Evolutionary conservation across 2,113 vertebrate species (phyloP), one percentile per base, ranked within the genome.

Genomic region (Silurus asotus): DNA sequence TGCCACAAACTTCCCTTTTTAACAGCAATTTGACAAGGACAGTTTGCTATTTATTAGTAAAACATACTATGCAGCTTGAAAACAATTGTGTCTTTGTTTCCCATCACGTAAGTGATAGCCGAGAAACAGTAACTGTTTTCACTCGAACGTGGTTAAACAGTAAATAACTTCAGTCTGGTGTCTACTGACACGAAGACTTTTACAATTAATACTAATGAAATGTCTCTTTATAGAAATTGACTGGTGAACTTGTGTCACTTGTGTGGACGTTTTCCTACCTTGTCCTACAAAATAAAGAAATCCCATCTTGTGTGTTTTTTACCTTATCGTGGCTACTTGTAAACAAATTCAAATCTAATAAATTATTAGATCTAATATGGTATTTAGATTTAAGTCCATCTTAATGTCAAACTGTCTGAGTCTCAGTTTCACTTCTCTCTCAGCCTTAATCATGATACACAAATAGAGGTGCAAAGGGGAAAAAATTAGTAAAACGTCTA

Each of bases 371-470:
- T 13, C 55, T 25, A 76, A 51, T 11, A 23, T 53, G 20, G 5
- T 7, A 13, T 28, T 55, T 56, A 28, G n/a, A 77, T 56, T 77
- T 5, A 1, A 7, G 55, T 56, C n/a, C 10, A 48, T 23, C 45
- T 53, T 64, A 48, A 84, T 19, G 23, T 11, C 28, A 53, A 14
- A 23, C 9, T 55, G 67, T 84, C 51, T 81, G 4, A n/a, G 6
- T 53, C 3, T 15, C 8, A 81, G 69, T 82, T 77, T 88, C 80
- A 82, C 53, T 85, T 83, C 84, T 82, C 55, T 72, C 56, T 10
- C 14, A 59, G 48, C 14, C 64, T 84, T n/a, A 3, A 25, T 67
- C 17, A 45, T 48, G 62, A 65, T 4, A 55, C 28, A 25, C 7
- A 8, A 53, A 56, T 0, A 8, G 80, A 64, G 72, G 58, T 25